phyloP scores from a whole-genome alignment of 2,888 invertebrate species.

The Leptinotarsa haldemani region DNA sequence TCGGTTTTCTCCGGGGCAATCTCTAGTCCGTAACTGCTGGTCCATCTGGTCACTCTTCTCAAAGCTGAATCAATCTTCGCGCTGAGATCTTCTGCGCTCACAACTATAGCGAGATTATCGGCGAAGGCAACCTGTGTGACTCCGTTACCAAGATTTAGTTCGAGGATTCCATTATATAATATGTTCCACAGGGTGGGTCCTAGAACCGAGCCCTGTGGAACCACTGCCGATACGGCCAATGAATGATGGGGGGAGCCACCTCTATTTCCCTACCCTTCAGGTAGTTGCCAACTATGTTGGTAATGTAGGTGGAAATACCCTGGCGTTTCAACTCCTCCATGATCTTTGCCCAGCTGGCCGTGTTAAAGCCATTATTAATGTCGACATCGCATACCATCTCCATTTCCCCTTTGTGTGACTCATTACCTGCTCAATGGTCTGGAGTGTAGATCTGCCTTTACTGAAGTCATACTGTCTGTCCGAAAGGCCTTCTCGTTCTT shows the following conservation, averaged over 20 bases:
- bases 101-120: conserved; percentile 31
- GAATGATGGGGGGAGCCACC: not conserved
- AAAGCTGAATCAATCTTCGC: conserved; percentile 19
- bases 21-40: conserved; percentile 11
- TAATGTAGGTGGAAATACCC: not conserved
- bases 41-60: conserved; percentile 21
- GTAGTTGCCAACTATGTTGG: not conserved
- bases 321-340: not conserved
- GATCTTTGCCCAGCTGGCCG: not conserved
- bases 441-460: not conserved
- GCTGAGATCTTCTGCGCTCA: conserved; percentile 9
- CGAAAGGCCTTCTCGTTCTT: no score
- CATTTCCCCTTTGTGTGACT: not conserved
- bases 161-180: conserved; percentile 23
- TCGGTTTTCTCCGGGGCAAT: conserved; percentile 35
- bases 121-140: conserved; percentile 23
- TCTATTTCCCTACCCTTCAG: conserved; percentile 3
- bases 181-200: conserved; percentile 32
- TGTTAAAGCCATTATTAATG: conserved; percentile 6
- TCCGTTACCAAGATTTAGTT: conserved; percentile 5
- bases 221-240: conserved; percentile 5
- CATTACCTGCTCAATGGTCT: not conserved
- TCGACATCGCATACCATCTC: not conserved
- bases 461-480: no score
- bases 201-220: conserved; percentile 34